Percentiles rank a stretch among this genome's conserved stretches.
phyloP scores from a whole-genome alignment of 2,888 invertebrate species.

The Noctua fimbriata region DNA sequence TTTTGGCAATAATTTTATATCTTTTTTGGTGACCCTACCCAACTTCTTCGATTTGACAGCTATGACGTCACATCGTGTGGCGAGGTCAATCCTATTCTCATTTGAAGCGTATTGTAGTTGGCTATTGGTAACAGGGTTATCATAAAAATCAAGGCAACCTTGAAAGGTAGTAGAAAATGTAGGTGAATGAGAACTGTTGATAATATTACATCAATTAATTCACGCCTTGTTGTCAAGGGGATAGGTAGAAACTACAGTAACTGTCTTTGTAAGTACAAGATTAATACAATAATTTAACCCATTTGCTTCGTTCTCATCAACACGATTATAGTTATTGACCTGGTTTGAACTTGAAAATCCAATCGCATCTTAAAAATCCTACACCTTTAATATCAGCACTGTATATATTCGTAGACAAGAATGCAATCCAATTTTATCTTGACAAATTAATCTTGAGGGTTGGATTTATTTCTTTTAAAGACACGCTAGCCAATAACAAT shows the following conservation, averaged over 20 bases:
- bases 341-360: not conserved
- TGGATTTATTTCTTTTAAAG: conserved; percentile 49
- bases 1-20: too few relatives aligned
- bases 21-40: not conserved
- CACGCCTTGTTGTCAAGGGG: not conserved
- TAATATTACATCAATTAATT: not conserved
- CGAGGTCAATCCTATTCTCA: not conserved
- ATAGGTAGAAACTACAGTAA: not conserved
- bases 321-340: not conserved
- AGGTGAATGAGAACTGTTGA: not conserved
- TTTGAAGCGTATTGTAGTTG: not conserved
- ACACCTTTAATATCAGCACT: conserved; percentile 5
- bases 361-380: not conserved
- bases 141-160: not conserved
- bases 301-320: not conserved
- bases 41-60: not conserved
- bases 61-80: not conserved
- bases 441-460: conserved; percentile 32
- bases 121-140: not conserved
- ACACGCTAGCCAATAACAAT: conserved; percentile 31
- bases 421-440: conserved; percentile 26
- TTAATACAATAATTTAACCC: not conserved
- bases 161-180: not conserved
- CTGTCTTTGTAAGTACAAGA: not conserved
- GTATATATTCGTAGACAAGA: conserved; percentile 5